phyloP scores from a whole-genome alignment of 1,140 invertebrate genomes.

The Oryzaephilus surinamensis region DNA sequence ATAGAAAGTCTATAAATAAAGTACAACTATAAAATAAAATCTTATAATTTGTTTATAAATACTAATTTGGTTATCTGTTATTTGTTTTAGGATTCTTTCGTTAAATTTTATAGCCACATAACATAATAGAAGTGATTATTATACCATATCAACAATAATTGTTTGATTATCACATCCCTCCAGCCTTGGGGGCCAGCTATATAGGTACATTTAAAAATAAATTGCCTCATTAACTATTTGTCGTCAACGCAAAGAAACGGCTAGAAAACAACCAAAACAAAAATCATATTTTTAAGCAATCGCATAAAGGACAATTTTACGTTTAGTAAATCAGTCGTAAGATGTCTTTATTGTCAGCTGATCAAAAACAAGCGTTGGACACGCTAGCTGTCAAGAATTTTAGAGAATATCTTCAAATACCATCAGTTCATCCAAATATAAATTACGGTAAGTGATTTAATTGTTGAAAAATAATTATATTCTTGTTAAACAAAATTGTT shows the following conservation, averaged over 20 bases:
- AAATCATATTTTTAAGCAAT: slow-evolving; percentile 5
- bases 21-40: too few relatives aligned
- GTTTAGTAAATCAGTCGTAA: slow-evolving; percentile 16
- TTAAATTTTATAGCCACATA: too few relatives aligned
- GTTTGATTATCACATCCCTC: slow-evolving; percentile 5
- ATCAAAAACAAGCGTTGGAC: slow-evolving; percentile 33
- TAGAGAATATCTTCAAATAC: slow-evolving; percentile 66
- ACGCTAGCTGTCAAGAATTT: slow-evolving; percentile 63
- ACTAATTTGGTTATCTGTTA: too few relatives aligned
- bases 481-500: slow-evolving; percentile 7
- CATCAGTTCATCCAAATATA: slow-evolving; percentile 70
- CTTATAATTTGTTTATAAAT: too few relatives aligned
- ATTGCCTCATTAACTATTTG: slow-evolving; percentile 5
- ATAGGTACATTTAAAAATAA: slow-evolving; percentile 7
- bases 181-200: too few relatives aligned
- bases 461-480: too few relatives aligned
- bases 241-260: slow-evolving; percentile 1
- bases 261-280: background rate
- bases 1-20: too few relatives aligned
- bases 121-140: too few relatives aligned
- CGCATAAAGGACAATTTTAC: slow-evolving; percentile 8
- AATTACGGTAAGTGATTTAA: slow-evolving; percentile 64
- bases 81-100: too few relatives aligned
- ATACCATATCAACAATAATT: background rate
- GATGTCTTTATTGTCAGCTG: slow-evolving; percentile 25